Conservation (phyloP, 2,797 vertebrate genomes). For the Lacerta bilineata region DNA sequence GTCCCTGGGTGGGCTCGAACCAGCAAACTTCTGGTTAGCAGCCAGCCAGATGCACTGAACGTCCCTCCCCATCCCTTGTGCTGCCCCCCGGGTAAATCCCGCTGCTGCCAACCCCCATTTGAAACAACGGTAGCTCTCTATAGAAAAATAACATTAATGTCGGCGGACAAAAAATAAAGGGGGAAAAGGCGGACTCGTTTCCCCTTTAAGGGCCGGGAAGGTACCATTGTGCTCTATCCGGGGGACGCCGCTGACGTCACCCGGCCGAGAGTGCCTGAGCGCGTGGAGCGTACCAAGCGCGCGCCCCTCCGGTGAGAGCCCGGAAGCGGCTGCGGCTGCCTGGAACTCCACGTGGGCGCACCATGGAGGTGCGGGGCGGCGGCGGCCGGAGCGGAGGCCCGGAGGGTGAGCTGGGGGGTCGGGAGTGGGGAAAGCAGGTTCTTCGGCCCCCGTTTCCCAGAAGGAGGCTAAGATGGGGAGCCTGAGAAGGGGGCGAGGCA, state of each 20-base stretch:
- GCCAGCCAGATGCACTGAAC: too few species aligned
- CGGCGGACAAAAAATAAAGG: too few species aligned
- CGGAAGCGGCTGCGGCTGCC: not conserved
- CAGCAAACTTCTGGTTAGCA: too few species aligned
- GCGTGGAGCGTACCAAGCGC: rapidly evolving
- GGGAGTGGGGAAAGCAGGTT: not conserved
- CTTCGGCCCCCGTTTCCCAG: not conserved
- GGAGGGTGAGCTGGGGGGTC: not conserved
- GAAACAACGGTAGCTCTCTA: too few species aligned
- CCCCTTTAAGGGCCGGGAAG: not conserved
- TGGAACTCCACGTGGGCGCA: not conserved
- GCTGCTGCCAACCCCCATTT: too few species aligned
- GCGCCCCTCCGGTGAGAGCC: not conserved
- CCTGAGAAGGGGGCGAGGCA: too few species aligned
- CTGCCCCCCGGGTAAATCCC: too few species aligned
- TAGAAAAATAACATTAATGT: too few species aligned
- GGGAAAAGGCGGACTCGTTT: not conserved
- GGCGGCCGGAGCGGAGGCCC: not conserved
- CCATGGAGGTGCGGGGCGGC: not conserved
- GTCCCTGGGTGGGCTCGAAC: too few species aligned
- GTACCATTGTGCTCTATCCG: not conserved
- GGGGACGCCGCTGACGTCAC: not conserved
- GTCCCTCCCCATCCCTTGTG: too few species aligned
- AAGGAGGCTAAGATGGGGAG: not conserved
- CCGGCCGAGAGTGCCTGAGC: not conserved